Percentiles rank a stretch among this genome's conserved stretches.
These are phyloP conservation scores for Xiphorhynchus elegans DNA, from an alignment of 2,113 vertebrate genomes.

Conservation along the genomic window DNA sequence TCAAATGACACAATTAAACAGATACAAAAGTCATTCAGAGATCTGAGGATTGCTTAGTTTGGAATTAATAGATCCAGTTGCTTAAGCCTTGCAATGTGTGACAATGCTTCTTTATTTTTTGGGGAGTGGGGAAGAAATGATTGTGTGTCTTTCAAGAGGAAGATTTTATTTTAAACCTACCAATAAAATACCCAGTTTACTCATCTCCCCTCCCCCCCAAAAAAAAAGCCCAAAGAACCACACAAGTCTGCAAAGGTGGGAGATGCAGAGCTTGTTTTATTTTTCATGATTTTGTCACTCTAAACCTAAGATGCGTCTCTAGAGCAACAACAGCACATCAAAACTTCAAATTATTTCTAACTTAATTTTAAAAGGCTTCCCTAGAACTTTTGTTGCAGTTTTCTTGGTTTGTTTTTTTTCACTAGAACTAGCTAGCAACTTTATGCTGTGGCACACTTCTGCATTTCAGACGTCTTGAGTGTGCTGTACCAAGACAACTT, in stretches of 20 bases:
- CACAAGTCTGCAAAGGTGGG: not conserved
- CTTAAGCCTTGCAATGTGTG: not conserved
- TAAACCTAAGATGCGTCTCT: accelerated
- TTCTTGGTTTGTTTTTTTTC: accelerated
- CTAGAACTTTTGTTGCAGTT: not conserved
- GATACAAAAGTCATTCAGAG: not conserved
- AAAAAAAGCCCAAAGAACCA: not conserved
- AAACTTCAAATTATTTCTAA: not conserved
- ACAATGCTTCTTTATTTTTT: not conserved
- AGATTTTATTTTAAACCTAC: not conserved
- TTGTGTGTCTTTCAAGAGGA: accelerated
- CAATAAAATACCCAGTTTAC: not conserved
- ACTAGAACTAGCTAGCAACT: not conserved
- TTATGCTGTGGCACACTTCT: not conserved
- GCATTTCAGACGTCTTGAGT: not conserved
- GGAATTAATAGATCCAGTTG: not conserved
- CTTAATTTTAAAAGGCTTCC: not conserved
- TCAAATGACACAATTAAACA: not conserved
- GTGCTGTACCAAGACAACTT: not conserved
- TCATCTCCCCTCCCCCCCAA: too few species aligned
- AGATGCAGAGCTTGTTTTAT: not conserved
- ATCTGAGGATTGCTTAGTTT: not conserved
- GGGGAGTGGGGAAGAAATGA: not conserved
- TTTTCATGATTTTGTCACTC: not conserved
- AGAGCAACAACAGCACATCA: not conserved